phyloP scores from a whole-genome alignment of 2,888 invertebrate species.

The Meiosimyza decipiens region DNA sequence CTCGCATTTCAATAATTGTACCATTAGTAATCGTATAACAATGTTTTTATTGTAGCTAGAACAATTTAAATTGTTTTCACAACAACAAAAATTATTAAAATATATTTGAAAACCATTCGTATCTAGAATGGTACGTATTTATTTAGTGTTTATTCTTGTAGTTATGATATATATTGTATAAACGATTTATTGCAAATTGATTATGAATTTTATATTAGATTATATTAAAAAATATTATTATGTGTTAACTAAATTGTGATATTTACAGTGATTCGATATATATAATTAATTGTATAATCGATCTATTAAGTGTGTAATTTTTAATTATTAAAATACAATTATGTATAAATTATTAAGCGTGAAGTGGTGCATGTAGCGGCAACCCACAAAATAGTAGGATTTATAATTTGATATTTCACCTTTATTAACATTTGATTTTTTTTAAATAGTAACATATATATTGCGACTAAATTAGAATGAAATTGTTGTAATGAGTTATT shows the following conservation, averaged over 20 bases:
- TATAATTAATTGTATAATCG: constrained; percentile 61
- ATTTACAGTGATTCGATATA: constrained; percentile 67
- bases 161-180: constrained; percentile 6
- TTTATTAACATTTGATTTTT: neutral
- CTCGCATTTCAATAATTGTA: too few relatives aligned
- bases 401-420: neutral
- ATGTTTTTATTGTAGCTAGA: constrained; percentile 6
- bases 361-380: neutral
- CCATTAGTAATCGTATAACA: too few relatives aligned
- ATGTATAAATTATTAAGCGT: constrained; percentile 19
- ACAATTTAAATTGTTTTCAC: neutral
- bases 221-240: constrained; percentile 28
- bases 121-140: neutral
- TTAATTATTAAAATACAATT: constrained; percentile 24
- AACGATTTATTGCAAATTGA: constrained; percentile 18
- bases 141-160: constrained; percentile 5
- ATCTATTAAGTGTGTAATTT: constrained; percentile 41
- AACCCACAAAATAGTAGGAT: neutral
- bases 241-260: constrained; percentile 67
- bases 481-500: neutral
- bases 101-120: neutral
- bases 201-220: constrained; percentile 22
- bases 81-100: neutral
- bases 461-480: neutral
- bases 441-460: neutral